phyloP scores from a whole-genome alignment of 2,113 vertebrate species.

The Lophochroa leadbeateri region DNA sequence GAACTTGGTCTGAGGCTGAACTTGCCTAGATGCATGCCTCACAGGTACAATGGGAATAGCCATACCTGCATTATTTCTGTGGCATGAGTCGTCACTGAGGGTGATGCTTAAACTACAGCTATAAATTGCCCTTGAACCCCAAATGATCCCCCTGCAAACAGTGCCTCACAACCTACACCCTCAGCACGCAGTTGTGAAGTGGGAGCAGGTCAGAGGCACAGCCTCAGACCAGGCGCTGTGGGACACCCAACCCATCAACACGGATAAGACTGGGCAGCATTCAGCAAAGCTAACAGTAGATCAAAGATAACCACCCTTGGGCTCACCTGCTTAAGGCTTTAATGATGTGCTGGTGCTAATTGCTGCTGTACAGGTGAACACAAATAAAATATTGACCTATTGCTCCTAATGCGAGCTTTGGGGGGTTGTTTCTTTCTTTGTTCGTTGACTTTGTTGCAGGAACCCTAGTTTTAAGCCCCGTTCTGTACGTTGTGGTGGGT shows the following conservation, averaged over 20 bases:
- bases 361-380: neutral
- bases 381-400: neutral
- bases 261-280: rapidly evolving
- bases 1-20: neutral
- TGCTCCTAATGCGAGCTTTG: neutral
- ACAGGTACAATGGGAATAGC: neutral
- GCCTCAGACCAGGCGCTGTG: rapidly evolving
- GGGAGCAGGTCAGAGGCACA: neutral
- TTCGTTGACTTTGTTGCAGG: rapidly evolving
- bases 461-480: neutral
- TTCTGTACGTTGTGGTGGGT: neutral
- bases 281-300: neutral
- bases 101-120: neutral
- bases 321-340: neutral
- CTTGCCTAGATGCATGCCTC: rapidly evolving
- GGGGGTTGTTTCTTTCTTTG: neutral
- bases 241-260: rapidly evolving
- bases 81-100: neutral
- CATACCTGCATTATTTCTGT: neutral
- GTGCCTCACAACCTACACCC: rapidly evolving
- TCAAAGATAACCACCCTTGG: rapidly evolving
- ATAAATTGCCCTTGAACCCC: neutral
- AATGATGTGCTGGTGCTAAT: neutral
- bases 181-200: rapidly evolving
- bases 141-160: rapidly evolving